phyloP scores from a whole-genome alignment of 2,113 vertebrate genomes.

The Sphaerodactylus townsendi region DNA sequence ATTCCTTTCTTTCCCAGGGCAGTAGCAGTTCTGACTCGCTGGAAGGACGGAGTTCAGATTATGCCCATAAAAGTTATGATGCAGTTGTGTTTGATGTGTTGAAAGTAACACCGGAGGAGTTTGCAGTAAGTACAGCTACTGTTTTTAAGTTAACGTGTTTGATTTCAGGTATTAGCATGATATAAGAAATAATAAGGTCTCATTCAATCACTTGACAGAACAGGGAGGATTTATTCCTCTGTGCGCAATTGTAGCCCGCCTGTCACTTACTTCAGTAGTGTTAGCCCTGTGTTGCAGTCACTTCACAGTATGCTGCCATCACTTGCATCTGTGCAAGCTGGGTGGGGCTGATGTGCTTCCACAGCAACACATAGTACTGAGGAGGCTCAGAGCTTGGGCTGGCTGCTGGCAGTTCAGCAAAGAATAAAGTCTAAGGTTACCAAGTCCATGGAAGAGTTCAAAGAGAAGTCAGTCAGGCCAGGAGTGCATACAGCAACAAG shows the following conservation, averaged over 20 bases:
- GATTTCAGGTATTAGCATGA: not conserved
- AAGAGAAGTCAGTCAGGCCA: too few relatives aligned
- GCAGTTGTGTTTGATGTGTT: conserved; percentile 95
- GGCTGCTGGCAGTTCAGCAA: too few relatives aligned
- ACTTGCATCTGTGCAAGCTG: too few relatives aligned
- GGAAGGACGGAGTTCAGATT: conserved; percentile 89
- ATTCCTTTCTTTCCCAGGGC: conserved; percentile 73
- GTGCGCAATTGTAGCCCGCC: too few relatives aligned
- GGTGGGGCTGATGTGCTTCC: too few relatives aligned
- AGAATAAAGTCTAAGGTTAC: too few relatives aligned
- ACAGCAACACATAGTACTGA: too few relatives aligned
- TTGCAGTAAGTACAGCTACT: conserved; percentile 86
- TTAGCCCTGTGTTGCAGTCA: not conserved
- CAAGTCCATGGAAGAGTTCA: too few relatives aligned
- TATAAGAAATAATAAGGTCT: not conserved
- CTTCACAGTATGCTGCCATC: not conserved
- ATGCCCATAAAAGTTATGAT: conserved; percentile 93
- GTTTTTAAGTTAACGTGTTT: conserved; percentile 18
- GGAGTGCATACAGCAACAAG: too few relatives aligned
- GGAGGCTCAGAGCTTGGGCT: too few relatives aligned
- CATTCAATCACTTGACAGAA: not conserved
- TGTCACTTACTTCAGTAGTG: not conserved
- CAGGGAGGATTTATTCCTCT: not conserved
- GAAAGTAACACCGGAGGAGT: conserved; percentile 96
- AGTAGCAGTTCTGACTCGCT: conserved; percentile 97